Conservation (phyloP, 2,797 vertebrate species). For the Apodemus agrarius region DNA sequence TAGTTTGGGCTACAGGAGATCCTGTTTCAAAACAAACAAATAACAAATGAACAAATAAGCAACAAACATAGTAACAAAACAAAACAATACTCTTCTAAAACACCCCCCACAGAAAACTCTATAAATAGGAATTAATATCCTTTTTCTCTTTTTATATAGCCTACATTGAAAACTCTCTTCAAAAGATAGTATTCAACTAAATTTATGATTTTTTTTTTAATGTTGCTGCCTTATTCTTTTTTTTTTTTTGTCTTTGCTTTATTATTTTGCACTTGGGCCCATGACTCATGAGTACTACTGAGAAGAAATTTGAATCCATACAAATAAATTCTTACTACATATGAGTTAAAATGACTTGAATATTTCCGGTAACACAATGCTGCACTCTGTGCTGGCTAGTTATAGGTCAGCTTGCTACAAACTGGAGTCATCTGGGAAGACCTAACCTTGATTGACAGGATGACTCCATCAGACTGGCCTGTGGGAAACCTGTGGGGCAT, state of each 20-base stretch:
- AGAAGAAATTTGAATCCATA: neutral
- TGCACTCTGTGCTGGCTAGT: neutral
- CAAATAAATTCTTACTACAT: neutral
- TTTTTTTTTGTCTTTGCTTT: neutral
- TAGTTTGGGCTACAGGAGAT: neutral
- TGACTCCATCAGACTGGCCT: neutral
- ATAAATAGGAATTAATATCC: neutral
- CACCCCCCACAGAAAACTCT: neutral
- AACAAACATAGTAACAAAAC: neutral
- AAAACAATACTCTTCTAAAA: neutral
- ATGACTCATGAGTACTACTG: neutral
- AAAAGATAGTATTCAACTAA: neutral
- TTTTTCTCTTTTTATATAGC: neutral
- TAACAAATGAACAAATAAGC: neutral
- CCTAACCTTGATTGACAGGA: neutral
- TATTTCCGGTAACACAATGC: neutral
- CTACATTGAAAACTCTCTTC: neutral
- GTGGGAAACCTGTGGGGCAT: neutral
- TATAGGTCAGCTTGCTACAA: neutral
- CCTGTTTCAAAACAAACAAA: neutral
- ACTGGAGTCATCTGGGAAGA: neutral
- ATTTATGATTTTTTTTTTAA: neutral
- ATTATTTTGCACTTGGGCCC: neutral
- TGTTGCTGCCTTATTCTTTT: neutral
- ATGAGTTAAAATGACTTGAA: neutral